These are phyloP conservation scores for Laticauda laticaudata DNA, from an alignment of 2,113 vertebrate species.

Conservation along the genomic window DNA sequence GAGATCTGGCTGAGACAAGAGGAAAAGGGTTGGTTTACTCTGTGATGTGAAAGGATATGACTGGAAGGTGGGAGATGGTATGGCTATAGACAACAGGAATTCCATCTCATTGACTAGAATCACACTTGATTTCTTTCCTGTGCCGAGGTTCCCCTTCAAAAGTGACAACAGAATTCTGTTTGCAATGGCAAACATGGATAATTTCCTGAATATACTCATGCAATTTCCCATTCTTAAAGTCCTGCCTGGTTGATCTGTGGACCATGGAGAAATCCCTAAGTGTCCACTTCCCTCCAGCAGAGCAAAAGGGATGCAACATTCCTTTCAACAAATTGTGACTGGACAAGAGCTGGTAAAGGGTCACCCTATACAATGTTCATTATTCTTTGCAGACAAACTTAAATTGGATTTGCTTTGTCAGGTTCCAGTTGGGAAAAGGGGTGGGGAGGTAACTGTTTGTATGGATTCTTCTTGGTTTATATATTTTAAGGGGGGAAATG, in stretches of 20 bases:
- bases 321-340: background rate
- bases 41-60: background rate
- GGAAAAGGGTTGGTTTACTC: background rate
- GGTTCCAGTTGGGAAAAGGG: background rate
- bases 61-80: background rate
- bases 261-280: background rate
- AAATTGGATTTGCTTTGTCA: background rate
- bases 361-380: background rate
- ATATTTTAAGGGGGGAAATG: background rate
- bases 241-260: background rate
- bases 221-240: background rate
- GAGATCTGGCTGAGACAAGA: background rate
- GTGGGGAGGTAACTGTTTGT: background rate
- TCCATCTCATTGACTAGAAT: background rate
- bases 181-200: background rate
- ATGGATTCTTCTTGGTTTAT: background rate
- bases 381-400: background rate
- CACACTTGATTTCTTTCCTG: background rate
- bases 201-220: background rate
- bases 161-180: background rate
- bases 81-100: background rate
- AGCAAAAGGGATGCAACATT: background rate
- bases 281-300: background rate
- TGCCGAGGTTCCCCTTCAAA: background rate
- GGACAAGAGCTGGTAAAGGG: background rate